A percentile compares a stretch with the other conserved stretches of the same genome.
phyloP scores from a whole-genome alignment of 2,888 invertebrate species.

The Busseola fusca region DNA sequence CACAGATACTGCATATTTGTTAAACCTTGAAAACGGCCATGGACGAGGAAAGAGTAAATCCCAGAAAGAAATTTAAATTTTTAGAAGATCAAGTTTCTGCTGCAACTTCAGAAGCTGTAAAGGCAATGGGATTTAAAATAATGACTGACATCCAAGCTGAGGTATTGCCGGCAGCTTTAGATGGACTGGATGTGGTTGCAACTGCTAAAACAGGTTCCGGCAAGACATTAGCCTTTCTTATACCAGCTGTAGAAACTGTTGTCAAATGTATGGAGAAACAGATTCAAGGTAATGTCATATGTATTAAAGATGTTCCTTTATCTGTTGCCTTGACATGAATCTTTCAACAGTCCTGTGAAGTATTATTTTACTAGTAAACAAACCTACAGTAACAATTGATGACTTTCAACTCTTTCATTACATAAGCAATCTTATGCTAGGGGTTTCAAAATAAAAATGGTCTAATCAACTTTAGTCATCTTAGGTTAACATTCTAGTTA shows the following conservation, averaged over 20 bases:
- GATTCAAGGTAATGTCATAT: constrained; percentile 62
- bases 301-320: background rate
- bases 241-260: constrained; percentile 97
- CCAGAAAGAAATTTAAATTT: constrained; percentile 83
- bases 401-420: background rate
- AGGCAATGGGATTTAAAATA: constrained; percentile 95
- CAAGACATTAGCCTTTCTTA: constrained; percentile 98
- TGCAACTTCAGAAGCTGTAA: constrained; percentile 92
- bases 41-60: constrained; percentile 64
- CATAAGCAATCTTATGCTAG: background rate
- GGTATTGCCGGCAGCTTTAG: constrained; percentile 95
- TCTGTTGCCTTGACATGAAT: background rate
- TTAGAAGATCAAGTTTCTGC: constrained; percentile 91
- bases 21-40: constrained; percentile 50
- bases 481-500: too few relatives aligned
- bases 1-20: background rate
- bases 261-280: constrained; percentile 85
- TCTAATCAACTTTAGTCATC: too few relatives aligned
- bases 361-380: background rate
- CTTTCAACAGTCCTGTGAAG: background rate
- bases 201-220: constrained; percentile 99
- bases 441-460: too few relatives aligned
- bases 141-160: constrained; percentile 98
- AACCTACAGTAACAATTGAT: background rate
- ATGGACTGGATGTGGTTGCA: constrained; percentile 97